Evolutionary conservation across 1,140 invertebrate species (phyloP).

Genomic region (Drosophila funebris): DNA sequence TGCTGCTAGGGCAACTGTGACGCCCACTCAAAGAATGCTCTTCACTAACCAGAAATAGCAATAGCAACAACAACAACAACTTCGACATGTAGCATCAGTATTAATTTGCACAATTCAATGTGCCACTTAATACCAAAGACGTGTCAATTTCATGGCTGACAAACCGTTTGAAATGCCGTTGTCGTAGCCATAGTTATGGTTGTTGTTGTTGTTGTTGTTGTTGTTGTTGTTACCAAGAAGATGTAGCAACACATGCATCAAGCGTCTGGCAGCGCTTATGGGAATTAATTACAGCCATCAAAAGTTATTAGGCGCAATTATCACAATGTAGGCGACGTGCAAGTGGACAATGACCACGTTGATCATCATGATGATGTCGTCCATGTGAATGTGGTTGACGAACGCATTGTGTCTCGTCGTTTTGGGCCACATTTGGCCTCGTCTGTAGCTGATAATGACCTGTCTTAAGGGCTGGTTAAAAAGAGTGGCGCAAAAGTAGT

Average conservation of each 20-base stretch:
- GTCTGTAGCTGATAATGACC: constrained; percentile 14
- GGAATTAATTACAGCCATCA: constrained; percentile 81
- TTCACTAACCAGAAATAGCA: neutral
- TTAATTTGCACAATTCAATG: constrained; percentile 81
- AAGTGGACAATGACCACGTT: constrained; percentile 21
- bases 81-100: constrained; percentile 46
- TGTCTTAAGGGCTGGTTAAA: constrained; percentile 17
- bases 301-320: constrained; percentile 82
- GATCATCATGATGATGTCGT: constrained; percentile 13
- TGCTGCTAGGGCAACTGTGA: constrained; percentile 4
- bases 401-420: constrained; percentile 12
- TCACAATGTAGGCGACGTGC: constrained; percentile 73
- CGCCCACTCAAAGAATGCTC: neutral
- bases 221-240: neutral
- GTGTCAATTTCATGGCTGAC: constrained; percentile 80
- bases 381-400: constrained; percentile 9
- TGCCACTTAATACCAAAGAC: constrained; percentile 80
- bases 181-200: constrained; percentile 20
- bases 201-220: constrained; percentile 5
- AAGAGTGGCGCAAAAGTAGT: neutral
- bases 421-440: neutral
- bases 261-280: constrained; percentile 50
- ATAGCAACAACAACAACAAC: constrained; percentile 3
- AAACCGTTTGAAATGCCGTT: constrained; percentile 51
- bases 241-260: constrained; percentile 31